Base-by-base conservation (phyloP, 2,113 vertebrate genomes). In the Albula goreensis region DNA sequence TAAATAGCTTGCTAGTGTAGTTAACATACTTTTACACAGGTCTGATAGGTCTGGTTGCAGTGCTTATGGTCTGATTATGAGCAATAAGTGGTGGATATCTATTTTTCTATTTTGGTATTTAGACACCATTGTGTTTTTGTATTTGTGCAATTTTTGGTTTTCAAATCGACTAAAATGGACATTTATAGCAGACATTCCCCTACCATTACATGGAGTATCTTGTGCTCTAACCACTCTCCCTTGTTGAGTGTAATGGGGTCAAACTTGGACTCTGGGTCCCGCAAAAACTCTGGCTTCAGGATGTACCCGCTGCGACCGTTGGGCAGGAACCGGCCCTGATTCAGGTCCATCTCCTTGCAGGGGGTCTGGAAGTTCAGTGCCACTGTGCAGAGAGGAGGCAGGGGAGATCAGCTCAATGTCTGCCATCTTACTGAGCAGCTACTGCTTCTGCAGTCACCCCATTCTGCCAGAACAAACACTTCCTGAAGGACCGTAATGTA, bases 361-460 rank as follows among this genome's bases (percentile, higher is more conserved):
- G 94, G 94, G 0, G 97, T 98, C 95, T 99, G 98, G 94, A 99
- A 99, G 93, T 99, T 99, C 79, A 99, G 88, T 7, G 98, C 97
- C 95, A 99, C 98, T 99, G 86, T 78, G 91, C 50, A 51, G 60
- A 80, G 86, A 53, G 17, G 12, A 85, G 63, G 50, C 31, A 56
- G 2, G 53, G 53, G 53, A 56, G 7, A 56, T 56, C 7, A 56
- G 53, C 7, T 9, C 7, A 12, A 56, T 56, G 53, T 41, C 31
- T 84, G 25, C 70, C 70, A 74, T 22, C 70, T 31, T 22, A 10
- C 22, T 74, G 70, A 74, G 8, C n/a, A 86, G 53, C 7, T 41
- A 41, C 31, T 41, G 53, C 7, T 12, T 9, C 53, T 56, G 12
- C 53, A 56, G 53, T 56, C 53, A 9, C 6, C 53, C 53, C 12